Evolutionary conservation across 2,113 vertebrate species (phyloP).

Genomic region (Myiozetetes cayanensis): DNA sequence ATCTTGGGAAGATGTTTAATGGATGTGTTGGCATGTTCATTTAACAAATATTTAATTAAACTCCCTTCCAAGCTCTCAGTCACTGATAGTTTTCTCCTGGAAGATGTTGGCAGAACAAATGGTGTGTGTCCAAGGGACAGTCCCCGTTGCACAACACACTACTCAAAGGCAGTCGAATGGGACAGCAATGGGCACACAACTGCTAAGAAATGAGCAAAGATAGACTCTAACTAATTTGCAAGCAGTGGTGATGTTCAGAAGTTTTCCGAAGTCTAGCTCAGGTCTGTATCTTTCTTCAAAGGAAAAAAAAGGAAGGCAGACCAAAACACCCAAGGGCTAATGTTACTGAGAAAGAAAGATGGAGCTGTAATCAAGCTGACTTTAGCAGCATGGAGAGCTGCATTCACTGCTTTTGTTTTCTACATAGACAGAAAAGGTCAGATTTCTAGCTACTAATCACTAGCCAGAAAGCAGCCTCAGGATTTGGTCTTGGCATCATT

Average conservation of each 20-base stretch:
- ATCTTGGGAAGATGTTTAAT: neutral
- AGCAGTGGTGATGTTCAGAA: neutral
- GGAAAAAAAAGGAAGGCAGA: neutral
- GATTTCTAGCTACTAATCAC: constrained; percentile 53
- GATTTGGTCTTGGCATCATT: constrained; percentile 53
- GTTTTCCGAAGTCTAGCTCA: neutral
- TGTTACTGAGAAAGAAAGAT: constrained; percentile 5
- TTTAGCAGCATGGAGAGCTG: constrained; percentile 13
- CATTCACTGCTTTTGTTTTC: neutral
- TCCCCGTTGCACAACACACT: neutral
- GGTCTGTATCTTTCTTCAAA: neutral
- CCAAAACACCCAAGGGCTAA: neutral
- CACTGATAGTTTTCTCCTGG: neutral
- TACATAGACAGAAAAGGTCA: constrained; percentile 49
- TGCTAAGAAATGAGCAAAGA: neutral
- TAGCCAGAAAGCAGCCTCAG: constrained; percentile 50
- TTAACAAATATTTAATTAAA: neutral
- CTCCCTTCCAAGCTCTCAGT: neutral
- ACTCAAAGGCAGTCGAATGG: neutral
- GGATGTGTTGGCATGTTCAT: neutral
- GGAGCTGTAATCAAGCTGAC: constrained; percentile 25
- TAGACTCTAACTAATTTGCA: neutral
- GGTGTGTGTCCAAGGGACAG: neutral
- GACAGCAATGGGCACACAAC: neutral
- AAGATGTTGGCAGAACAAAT: neutral